Base-by-base conservation (phyloP, 2,797 vertebrate genomes). In the Rhadinocentrus ornatus region DNA sequence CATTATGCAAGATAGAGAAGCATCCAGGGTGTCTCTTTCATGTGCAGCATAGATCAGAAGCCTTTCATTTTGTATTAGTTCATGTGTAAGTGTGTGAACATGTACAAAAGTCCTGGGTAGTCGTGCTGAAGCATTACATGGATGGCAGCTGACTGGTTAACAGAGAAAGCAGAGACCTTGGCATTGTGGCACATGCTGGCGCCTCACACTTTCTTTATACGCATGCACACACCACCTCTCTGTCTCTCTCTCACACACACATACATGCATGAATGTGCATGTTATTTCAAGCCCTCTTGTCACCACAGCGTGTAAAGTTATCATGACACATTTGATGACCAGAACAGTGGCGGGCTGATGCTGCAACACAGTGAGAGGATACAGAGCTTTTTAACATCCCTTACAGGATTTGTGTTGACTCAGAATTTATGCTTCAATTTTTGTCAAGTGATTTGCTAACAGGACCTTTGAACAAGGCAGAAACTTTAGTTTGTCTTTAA, bases 111-210 rank as follows among this genome's bases (percentile, higher is more conserved):
- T 29, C 27, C 27, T 29, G 27, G 61, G 48, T 68, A 70, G 27
- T 29, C 27, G 27, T 74, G 69, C 68, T 64, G 27, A 86, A 80
- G 82, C 78, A 82, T 88, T 84, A 87, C 88, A 91, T 83, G 89
- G 87, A 88, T 83, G 82, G 84, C 90, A 92, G 91, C 93, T 94
- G 90, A 91, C 88, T 85, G 84, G 91, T 88, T 92, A 92, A 86
- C 82, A 89, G 91, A 93, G 92, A 93, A 87, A 92, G 90, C 84
- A 72, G 75, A 89, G 90, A 88, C 86, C 90, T 85, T 91, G 91
- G 88, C 87, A 82, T 87, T 76, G 81, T 79, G 27, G 27, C 27
- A 29, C 27, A 29, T 44, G 59, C 86, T 92, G 91, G 90, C 88
- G 88, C 90, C 91, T 84, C 75, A 77, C 77, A 66, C 78, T 29